phyloP scores from a whole-genome alignment of 1,140 invertebrate species.

The Brachionus rotundiformis region DNA sequence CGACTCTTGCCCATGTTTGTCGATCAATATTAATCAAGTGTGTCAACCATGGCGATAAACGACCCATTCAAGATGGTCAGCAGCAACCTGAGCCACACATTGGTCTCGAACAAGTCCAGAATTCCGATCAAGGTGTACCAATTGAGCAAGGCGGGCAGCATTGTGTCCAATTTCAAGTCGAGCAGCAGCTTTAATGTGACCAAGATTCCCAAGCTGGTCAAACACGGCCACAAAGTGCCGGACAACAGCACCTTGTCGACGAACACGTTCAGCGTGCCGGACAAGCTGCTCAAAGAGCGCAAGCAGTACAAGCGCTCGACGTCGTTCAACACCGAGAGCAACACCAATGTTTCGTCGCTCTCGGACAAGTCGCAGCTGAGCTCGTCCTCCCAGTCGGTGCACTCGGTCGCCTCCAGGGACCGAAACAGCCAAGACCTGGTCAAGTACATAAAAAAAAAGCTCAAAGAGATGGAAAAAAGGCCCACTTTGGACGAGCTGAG shows the following conservation, averaged over 20 bases:
- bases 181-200: background rate
- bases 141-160: background rate
- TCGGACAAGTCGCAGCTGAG: background rate
- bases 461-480: background rate
- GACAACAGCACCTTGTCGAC: background rate
- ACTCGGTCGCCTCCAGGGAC: background rate
- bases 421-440: background rate
- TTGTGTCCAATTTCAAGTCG: background rate
- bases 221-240: background rate
- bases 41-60: background rate
- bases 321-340: conserved; percentile 20
- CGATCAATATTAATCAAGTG: background rate
- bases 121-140: background rate
- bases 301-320: background rate
- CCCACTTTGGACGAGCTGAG: background rate
- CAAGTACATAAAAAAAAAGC: background rate
- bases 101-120: background rate
- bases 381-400: background rate
- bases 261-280: background rate
- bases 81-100: background rate
- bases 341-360: background rate
- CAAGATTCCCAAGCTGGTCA: background rate
- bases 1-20: background rate
- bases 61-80: background rate
- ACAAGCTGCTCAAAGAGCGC: background rate